phyloP scores from a whole-genome alignment of 2,113 vertebrate species.

The Dolichallabes microphthalmus region DNA sequence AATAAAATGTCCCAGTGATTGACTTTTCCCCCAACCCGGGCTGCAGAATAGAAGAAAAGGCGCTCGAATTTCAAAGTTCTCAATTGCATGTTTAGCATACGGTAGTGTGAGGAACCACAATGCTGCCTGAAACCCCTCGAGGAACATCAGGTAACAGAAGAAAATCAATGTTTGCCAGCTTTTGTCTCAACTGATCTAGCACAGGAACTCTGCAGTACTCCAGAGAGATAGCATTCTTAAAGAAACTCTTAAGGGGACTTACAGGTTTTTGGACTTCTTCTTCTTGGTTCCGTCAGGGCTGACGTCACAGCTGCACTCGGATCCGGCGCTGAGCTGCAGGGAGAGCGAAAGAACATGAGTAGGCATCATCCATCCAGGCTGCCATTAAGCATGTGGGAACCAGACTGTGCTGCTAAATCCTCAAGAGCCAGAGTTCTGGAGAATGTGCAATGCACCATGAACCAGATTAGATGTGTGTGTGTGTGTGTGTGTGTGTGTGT shows the following conservation, averaged over 20 bases:
- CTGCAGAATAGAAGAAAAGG: constrained; percentile 5
- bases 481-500: background rate
- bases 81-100: constrained; percentile 9
- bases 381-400: constrained; percentile 28
- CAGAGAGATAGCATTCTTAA: background rate
- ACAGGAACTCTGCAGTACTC: background rate
- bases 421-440: constrained; percentile 15
- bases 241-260: constrained; percentile 63
- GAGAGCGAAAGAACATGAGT: constrained; percentile 70
- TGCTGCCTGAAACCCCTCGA: background rate
- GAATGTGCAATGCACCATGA: background rate
- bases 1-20: constrained; percentile 8
- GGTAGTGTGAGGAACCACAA: background rate
- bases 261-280: constrained; percentile 90
- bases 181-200: background rate
- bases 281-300: constrained; percentile 76
- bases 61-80: constrained; percentile 7
- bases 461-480: background rate
- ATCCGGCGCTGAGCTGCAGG: constrained; percentile 79
- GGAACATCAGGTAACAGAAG: constrained; percentile 10
- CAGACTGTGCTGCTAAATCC: constrained; percentile 30
- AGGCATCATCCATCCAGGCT: constrained; percentile 70
- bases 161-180: constrained; percentile 15
- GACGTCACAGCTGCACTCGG: constrained; percentile 78
- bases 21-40: background rate